Evolutionary conservation across 1,140 invertebrate genomes (phyloP), one percentile per base, ranked within the genome.

Genomic region (Tetramorium simillimum): DNA sequence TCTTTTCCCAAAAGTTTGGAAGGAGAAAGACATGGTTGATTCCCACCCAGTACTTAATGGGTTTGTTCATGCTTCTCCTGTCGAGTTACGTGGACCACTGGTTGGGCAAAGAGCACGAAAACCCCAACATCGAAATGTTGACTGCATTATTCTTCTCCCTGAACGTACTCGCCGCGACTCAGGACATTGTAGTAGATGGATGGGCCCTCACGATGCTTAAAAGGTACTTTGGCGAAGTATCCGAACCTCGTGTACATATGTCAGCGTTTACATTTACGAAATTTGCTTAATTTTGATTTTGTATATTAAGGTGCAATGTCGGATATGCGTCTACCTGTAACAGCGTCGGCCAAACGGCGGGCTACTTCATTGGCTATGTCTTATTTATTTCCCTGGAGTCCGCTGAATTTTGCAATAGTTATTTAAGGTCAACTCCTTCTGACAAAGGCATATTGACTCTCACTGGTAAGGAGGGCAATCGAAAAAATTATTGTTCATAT

Each of bases 241-340:
- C 53, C 53, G 6, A 75, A 53, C 12, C 12, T 58, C 16, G 37
- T 82, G 18, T 58, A 16, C 5, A 24, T 33, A 18, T 5, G 0
- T 76, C 12, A 33, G 7, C 56, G 37, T 53, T 53, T 53, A 6
- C 28, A 18, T 82, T 21, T 72, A 21, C 33, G 37, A 7, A 58
- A 60, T 51, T 12, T 86, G 77, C 12, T 78, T 58, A 72, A 77
- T 53, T 67, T 28, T 84, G 1, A 21, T 69, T 69, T 75, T 65
- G 24, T 56, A 21, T 12, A 37, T 78, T 4, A 94, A 96, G 96
- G 96, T 97, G 96, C 93, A 99, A 99, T 96, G 98, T 99, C 49
- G 99, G 98, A n/a, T 99, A 99, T 96, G 99, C 99, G 10, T 99
- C 99, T 14, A 99, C 99, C 0, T 99, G 99, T 94, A 99, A 99